A percentile compares a stretch with the other conserved stretches of the same genome.
Evolutionary conservation across 37 sponge, comb jelly and placozoan genomes (phyloP).

Genomic region (Amphimedon queenslandica): DNA sequence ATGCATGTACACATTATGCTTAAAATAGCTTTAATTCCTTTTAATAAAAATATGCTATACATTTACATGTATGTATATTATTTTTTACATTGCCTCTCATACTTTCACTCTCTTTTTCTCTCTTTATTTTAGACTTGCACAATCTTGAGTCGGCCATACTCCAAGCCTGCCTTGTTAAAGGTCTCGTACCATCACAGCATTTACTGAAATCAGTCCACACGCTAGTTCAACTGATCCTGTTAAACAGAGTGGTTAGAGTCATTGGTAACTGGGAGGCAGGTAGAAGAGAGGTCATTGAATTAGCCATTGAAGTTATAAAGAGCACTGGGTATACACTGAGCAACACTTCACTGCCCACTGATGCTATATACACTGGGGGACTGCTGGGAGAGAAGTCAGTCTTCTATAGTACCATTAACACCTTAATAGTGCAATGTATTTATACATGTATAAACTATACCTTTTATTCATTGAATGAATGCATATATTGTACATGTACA

Average conservation of each 20-base stretch:
- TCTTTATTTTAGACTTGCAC: neutral
- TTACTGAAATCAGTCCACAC: constrained; percentile 42
- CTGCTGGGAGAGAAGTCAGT: constrained; percentile 1
- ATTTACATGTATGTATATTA: no score
- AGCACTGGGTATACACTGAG: neutral
- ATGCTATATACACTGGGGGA: neutral
- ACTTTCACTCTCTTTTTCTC: neutral
- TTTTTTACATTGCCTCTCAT: neutral
- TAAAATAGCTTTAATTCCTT: no score
- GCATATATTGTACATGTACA: no score
- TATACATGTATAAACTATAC: no score
- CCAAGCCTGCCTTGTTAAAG: constrained; percentile 26
- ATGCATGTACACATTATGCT: no score
- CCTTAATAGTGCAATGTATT: no score
- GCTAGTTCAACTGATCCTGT: constrained; percentile 26
- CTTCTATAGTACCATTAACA: no score
- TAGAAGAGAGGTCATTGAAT: constrained; percentile 30
- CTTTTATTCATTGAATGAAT: no score
- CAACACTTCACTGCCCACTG: neutral
- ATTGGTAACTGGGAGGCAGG: constrained; percentile 35
- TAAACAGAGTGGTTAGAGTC: constrained; percentile 14
- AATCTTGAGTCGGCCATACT: constrained; percentile 38
- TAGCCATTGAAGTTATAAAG: constrained; percentile 34
- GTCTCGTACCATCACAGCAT: constrained; percentile 11
- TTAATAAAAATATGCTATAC: no score